Percentiles rank a stretch among this genome's conserved stretches.
phyloP scores from a whole-genome alignment of 2,113 vertebrate species.

The Pteropus alecto region DNA sequence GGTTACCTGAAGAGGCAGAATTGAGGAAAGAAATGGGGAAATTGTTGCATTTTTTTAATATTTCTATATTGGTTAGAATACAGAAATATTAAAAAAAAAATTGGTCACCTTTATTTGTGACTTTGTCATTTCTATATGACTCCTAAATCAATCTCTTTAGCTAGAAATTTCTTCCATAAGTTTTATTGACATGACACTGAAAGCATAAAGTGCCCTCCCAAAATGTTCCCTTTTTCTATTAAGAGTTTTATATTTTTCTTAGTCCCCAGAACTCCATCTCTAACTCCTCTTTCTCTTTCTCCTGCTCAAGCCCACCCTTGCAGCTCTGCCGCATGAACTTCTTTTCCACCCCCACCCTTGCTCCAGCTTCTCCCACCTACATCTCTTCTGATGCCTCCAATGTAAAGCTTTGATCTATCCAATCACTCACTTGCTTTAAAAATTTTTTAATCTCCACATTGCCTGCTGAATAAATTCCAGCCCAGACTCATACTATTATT shows the following conservation, averaged over 20 bases:
- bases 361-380: neutral
- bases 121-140: neutral
- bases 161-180: neutral
- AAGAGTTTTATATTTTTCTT: neutral
- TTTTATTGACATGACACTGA: neutral
- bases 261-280: neutral
- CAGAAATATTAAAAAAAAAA: too few species aligned
- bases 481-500: neutral
- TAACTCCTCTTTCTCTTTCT: neutral
- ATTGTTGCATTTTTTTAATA: neutral
- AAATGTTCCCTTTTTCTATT: neutral
- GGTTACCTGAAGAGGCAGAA: neutral
- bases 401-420: neutral
- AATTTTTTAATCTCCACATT: neutral
- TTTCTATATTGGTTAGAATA: neutral
- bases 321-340: neutral
- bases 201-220: neutral
- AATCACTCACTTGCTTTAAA: neutral
- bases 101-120: neutral
- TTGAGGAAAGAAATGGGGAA: neutral
- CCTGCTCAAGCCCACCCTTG: neutral
- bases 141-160: neutral
- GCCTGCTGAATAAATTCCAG: neutral
- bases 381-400: neutral
- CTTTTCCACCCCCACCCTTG: neutral